Conservation (phyloP, 2,888 invertebrate genomes). For the Alentia gelatinosa region DNA sequence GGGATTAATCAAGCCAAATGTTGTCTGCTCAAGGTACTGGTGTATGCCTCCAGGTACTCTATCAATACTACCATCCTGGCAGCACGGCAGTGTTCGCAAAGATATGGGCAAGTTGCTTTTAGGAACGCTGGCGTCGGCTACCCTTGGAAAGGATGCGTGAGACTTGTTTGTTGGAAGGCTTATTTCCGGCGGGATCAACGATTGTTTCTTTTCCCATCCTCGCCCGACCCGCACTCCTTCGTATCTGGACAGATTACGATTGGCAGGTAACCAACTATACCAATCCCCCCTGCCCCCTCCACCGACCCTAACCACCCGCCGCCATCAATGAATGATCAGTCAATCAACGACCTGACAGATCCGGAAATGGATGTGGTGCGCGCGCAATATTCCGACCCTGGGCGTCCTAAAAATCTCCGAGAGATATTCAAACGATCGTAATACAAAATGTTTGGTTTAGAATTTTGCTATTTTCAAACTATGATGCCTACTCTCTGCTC, state of each 20-base stretch:
- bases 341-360: not conserved
- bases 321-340: conserved; percentile 21
- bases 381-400: no score
- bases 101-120: no score
- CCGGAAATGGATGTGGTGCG: conserved; percentile 25
- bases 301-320: not conserved
- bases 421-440: no score
- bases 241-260: not conserved
- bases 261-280: not conserved
- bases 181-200: not conserved
- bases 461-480: no score
- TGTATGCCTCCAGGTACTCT: not conserved
- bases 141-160: not conserved
- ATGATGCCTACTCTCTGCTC: no score
- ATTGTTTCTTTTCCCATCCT: not conserved
- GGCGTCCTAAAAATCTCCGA: no score
- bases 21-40: not conserved
- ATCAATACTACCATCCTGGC: no score
- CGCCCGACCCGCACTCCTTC: no score
- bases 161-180: not conserved
- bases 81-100: no score
- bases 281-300: not conserved
- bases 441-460: no score
- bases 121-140: no score
- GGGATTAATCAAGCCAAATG: not conserved